These are phyloP conservation scores for Drosophila lacteicornis DNA, from an alignment of 1,140 invertebrate genomes.

Conservation along the genomic window DNA sequence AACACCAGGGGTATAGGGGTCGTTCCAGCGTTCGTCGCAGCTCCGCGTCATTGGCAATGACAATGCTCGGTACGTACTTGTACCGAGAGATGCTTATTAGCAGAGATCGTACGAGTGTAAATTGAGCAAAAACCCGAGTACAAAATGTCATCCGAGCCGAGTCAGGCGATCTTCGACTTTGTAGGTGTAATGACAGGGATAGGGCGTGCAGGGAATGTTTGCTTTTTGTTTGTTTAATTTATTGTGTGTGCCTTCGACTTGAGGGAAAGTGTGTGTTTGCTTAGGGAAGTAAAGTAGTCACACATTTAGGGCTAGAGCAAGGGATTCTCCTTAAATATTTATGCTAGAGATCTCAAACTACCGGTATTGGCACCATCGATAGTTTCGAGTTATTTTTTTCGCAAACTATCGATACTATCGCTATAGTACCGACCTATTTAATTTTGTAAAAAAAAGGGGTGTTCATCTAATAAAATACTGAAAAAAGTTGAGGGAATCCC, in stretches of 20 bases:
- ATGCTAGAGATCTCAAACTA: too few species aligned
- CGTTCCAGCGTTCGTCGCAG: conserved; percentile 22
- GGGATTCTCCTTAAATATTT: background rate
- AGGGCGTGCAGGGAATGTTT: background rate
- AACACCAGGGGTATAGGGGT: conserved; percentile 47
- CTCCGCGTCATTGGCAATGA: conserved; percentile 76
- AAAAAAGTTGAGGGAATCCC: too few species aligned
- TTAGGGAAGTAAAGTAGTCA: background rate
- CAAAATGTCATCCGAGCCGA: conserved; percentile 29
- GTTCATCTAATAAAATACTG: too few species aligned
- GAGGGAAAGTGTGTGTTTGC: background rate
- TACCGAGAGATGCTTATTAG: conserved; percentile 46
- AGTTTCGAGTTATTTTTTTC: too few species aligned
- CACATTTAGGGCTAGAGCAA: background rate
- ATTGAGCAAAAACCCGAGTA: conserved; percentile 48
- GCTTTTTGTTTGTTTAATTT: background rate
- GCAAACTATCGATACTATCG: too few species aligned
- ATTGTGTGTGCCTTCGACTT: too few species aligned
- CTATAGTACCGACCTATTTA: too few species aligned
- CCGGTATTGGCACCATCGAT: too few species aligned
- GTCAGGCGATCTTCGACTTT: conserved; percentile 35
- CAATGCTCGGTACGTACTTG: conserved; percentile 42
- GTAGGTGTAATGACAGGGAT: conserved; percentile 8
- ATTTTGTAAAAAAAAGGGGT: too few species aligned
- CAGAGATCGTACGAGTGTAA: conserved; percentile 77